Conservation (phyloP, 2,888 invertebrate species). For the Amblyjoppa proteus region DNA sequence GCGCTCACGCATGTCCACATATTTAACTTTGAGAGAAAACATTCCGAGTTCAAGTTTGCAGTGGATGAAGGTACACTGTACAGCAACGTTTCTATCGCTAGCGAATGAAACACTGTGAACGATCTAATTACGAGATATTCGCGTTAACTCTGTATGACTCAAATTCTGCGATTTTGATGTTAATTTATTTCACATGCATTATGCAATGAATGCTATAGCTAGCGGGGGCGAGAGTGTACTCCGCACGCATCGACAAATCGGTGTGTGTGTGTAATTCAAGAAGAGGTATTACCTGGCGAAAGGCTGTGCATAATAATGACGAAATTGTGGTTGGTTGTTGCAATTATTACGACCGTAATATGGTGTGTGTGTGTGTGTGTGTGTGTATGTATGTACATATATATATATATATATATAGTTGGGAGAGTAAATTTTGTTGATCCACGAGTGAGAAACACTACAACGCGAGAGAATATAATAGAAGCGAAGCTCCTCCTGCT, state of each 20-base stretch:
- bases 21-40: not conserved
- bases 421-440: constrained; percentile 29
- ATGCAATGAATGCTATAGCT: not conserved
- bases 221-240: not conserved
- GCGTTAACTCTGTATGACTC: not conserved
- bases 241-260: not conserved
- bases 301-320: constrained; percentile 50
- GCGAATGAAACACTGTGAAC: not conserved
- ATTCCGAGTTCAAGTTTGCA: not conserved
- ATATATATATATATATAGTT: not conserved
- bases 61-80: not conserved
- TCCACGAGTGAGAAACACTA: constrained; percentile 46
- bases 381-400: not conserved
- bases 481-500: constrained; percentile 30
- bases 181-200: constrained; percentile 2
- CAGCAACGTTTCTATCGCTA: not conserved
- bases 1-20: not conserved
- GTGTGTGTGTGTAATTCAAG: constrained; percentile 37
- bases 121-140: not conserved
- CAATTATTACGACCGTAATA: constrained; percentile 53
- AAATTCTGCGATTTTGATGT: not conserved
- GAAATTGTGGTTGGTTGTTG: constrained; percentile 60
- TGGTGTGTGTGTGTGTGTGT: not conserved
- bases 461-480: constrained; percentile 16
- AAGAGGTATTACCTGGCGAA: constrained; percentile 46